Conservation (phyloP, 2,888 invertebrate genomes). For the Habrosyne pyritoides region DNA sequence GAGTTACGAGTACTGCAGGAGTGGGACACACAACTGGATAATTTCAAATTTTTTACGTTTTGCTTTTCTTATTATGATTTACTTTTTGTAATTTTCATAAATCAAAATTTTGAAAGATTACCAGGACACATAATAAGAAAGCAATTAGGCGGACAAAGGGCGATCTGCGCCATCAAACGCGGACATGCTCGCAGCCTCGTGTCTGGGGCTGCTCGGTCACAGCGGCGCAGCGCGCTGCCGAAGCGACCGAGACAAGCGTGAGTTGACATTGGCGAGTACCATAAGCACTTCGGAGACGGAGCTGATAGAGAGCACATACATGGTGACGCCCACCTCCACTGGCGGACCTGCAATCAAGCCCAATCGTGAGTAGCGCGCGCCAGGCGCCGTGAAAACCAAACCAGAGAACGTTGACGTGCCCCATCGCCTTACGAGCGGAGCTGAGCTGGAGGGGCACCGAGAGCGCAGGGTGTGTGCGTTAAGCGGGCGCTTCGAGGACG, state of each 20-base stretch:
- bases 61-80: slow-evolving; percentile 78
- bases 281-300: slow-evolving; percentile 99
- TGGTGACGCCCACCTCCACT: slow-evolving; percentile 98
- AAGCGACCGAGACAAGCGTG: slow-evolving; percentile 75
- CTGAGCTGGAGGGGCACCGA: slow-evolving; percentile 39
- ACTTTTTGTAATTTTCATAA: slow-evolving; percentile 27
- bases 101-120: slow-evolving; percentile 36
- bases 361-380: slow-evolving; percentile 73
- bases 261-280: slow-evolving; percentile 88
- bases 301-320: slow-evolving; percentile 99
- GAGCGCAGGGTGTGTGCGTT: slow-evolving; percentile 54
- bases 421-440: slow-evolving; percentile 60
- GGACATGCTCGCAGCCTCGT: slow-evolving; percentile 83
- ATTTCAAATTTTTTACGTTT: slow-evolving; percentile 63
- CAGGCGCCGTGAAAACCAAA: slow-evolving; percentile 75
- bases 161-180: slow-evolving; percentile 78
- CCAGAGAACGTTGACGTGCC: slow-evolving; percentile 70
- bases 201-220: slow-evolving; percentile 82
- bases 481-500: slow-evolving; percentile 24
- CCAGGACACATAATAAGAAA: slow-evolving; percentile 76
- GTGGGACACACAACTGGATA: slow-evolving; percentile 69
- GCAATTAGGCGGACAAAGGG: slow-evolving; percentile 77
- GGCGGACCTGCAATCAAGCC: slow-evolving; percentile 94
- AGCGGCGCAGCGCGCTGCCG: slow-evolving; percentile 60
- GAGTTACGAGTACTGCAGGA: slow-evolving; percentile 79